Evolutionary conservation across 2,113 vertebrate species (phyloP).

Genomic region (Lagopus muta): DNA sequence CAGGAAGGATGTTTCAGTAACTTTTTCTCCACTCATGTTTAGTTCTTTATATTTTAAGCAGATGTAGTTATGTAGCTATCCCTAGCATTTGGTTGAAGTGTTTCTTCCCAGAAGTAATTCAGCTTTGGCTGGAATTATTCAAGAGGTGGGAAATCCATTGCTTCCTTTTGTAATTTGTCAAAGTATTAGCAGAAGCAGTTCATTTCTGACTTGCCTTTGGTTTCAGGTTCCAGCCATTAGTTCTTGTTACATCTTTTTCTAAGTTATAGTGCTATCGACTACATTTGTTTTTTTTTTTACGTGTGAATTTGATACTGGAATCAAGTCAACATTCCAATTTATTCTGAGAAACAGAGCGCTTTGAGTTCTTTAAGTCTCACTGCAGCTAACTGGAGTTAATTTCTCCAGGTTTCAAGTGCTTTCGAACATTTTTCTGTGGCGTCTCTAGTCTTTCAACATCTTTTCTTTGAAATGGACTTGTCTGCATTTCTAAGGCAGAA

Average conservation of each 20-base stretch:
- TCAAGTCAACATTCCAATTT: neutral
- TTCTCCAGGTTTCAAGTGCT: neutral
- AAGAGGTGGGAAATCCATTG: neutral
- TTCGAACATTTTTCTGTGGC: neutral
- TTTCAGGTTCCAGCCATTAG: neutral
- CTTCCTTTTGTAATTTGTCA: neutral
- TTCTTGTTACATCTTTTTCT: neutral
- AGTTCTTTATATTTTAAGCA: neutral
- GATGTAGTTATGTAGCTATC: neutral
- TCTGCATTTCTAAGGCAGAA: neutral
- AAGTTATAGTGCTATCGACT: neutral
- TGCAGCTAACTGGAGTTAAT: neutral
- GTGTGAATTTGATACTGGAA: neutral
- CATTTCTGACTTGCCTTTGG: neutral
- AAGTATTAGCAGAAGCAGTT: neutral
- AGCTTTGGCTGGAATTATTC: neutral
- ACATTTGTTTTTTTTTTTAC: neutral
- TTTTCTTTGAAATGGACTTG: neutral
- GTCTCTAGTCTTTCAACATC: neutral
- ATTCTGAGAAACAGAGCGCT: neutral
- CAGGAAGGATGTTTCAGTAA: neutral
- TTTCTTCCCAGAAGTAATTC: neutral
- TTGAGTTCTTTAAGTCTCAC: neutral
- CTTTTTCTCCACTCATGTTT: neutral
- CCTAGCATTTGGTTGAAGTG: neutral